Evolutionary conservation across 1,140 invertebrate genomes (phyloP).

Genomic region (Apocrypta bakeri): DNA sequence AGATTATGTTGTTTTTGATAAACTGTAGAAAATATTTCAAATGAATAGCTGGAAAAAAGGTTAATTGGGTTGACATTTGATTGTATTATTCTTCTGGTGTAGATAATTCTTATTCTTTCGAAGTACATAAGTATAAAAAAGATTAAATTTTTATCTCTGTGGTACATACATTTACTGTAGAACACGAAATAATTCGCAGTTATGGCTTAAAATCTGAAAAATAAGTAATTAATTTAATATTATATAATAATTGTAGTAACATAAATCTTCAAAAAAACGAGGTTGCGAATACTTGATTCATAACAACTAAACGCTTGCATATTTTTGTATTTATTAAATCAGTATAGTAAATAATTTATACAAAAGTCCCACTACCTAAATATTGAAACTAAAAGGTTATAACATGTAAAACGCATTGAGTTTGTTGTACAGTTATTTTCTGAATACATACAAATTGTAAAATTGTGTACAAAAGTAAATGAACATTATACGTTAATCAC

Average conservation of each 20-base stretch:
- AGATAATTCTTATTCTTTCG: too few species aligned
- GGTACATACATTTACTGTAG: too few species aligned
- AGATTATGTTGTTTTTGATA: constrained; percentile 59
- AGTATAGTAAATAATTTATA: background rate
- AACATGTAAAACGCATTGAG: too few species aligned
- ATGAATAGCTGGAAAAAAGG: constrained; percentile 20
- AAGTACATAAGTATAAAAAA: too few species aligned
- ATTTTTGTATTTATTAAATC: background rate
- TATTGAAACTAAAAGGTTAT: too few species aligned
- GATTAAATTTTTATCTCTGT: too few species aligned
- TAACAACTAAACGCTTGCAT: background rate
- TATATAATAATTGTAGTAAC: background rate
- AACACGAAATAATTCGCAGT: background rate
- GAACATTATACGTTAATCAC: background rate
- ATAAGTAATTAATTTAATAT: background rate
- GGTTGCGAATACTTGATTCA: background rate
- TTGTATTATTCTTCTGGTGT: background rate
- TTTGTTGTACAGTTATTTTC: too few species aligned
- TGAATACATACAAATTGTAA: background rate
- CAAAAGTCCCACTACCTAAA: background rate
- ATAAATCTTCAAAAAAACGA: too few species aligned
- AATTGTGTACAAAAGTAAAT: background rate
- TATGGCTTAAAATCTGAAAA: background rate
- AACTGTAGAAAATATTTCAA: background rate
- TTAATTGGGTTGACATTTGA: background rate